These are phyloP conservation scores for Serilophus lunatus DNA, from an alignment of 2,113 vertebrate species.

Conservation along the genomic window DNA sequence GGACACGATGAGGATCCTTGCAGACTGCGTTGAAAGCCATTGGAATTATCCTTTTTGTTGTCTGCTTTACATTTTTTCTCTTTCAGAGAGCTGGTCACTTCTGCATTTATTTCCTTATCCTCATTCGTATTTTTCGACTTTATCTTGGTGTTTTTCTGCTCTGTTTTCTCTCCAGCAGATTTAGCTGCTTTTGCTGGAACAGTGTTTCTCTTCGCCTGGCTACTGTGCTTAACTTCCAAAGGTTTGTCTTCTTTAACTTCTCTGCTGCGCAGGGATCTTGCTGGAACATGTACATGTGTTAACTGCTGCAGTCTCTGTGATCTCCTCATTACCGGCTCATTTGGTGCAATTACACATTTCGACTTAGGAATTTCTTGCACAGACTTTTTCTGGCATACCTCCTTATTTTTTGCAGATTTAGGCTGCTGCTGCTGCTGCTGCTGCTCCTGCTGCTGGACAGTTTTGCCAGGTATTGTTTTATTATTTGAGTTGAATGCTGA, in stretches of 20 bases:
- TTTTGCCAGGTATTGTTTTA: conserved; percentile 2
- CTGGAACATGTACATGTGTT: conserved; percentile 46
- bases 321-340: conserved; percentile 65
- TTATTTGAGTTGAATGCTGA: not conserved
- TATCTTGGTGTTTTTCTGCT: conserved; percentile 57
- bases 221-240: conserved; percentile 49
- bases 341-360: not conserved
- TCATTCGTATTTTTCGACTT: conserved; percentile 24
- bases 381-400: conserved; percentile 59
- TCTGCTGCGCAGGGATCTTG: conserved; percentile 67
- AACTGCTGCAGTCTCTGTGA: conserved; percentile 74
- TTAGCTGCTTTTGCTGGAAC: conserved; percentile 47
- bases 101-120: not conserved
- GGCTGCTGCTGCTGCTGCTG: conserved; percentile 59
- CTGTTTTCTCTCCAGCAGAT: conserved; percentile 24
- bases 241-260: conserved; percentile 56
- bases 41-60: conserved; percentile 5
- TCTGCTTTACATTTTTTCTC: conserved; percentile 58
- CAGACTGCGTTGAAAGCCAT: not conserved
- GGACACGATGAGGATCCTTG: conserved; percentile 11
- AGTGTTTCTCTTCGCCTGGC: conserved; percentile 25
- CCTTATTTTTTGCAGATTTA: conserved; percentile 53
- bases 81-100: conserved; percentile 55
- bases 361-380: conserved; percentile 42
- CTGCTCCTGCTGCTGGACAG: conserved; percentile 47